Conservation (phyloP, 2,888 invertebrate species). For the Nyleta sp. region DNA sequence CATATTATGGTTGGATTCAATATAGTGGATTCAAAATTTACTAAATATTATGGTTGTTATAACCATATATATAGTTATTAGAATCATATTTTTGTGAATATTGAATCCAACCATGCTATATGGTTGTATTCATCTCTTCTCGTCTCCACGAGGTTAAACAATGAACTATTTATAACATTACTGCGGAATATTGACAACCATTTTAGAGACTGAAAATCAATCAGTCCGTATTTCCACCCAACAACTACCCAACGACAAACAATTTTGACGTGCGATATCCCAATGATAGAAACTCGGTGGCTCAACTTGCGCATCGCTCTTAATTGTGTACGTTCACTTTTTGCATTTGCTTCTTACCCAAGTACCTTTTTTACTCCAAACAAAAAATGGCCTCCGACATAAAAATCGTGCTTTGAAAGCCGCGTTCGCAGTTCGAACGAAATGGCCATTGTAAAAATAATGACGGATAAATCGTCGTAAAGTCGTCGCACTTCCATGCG, state of each 20-base stretch:
- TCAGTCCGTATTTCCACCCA: too few species aligned
- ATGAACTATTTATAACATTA: too few species aligned
- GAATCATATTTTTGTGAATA: too few species aligned
- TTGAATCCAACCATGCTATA: too few species aligned
- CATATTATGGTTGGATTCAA: too few species aligned
- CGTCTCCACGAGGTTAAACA: too few species aligned
- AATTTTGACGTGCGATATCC: slow-evolving; percentile 13
- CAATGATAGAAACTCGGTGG: not conserved
- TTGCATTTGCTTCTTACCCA: not conserved
- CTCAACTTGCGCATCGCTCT: slow-evolving; percentile 1
- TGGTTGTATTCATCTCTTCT: too few species aligned
- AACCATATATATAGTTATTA: too few species aligned
- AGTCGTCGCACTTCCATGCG: slow-evolving; percentile 16
- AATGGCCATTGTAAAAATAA: slow-evolving; percentile 23
- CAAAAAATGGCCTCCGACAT: not conserved
- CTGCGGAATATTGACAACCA: too few species aligned
- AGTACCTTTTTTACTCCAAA: not conserved
- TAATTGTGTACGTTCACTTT: slow-evolving; percentile 7
- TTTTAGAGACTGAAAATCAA: too few species aligned
- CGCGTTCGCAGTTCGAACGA: not conserved
- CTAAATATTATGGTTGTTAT: too few species aligned
- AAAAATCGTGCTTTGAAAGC: slow-evolving; percentile 2
- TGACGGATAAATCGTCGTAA: slow-evolving; percentile 24
- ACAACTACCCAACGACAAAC: slow-evolving; percentile 29
- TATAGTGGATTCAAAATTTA: too few species aligned